Percentiles rank a stretch among this genome's conserved stretches.
Evolutionary conservation across 2,797 vertebrate species (phyloP).

Genomic region (Malacoraja senta): DNA sequence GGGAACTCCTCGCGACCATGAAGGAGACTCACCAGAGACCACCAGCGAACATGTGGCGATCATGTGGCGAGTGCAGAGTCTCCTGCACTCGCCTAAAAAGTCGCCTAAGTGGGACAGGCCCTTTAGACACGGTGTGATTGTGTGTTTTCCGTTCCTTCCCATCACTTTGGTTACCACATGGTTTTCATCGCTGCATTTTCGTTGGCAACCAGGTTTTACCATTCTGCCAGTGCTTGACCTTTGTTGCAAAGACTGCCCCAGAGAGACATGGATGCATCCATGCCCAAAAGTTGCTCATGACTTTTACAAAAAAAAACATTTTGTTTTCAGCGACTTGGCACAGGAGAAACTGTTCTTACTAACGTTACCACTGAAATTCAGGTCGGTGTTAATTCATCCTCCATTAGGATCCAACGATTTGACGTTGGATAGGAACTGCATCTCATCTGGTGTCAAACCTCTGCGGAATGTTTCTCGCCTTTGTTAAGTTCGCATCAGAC

Average conservation of each 20-base stretch:
- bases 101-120: too few species aligned
- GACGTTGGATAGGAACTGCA: neutral
- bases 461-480: neutral
- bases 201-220: neutral
- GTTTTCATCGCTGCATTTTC: neutral
- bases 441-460: neutral
- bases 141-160: neutral
- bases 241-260: neutral
- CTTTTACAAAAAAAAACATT: neutral
- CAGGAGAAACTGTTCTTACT: neutral
- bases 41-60: too few species aligned
- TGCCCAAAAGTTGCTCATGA: neutral
- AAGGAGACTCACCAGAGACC: too few species aligned
- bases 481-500: neutral
- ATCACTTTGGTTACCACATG: neutral
- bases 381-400: neutral
- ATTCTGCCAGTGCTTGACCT: neutral
- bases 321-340: neutral
- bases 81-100: too few species aligned
- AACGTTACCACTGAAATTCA: neutral
- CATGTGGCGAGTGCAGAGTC: too few species aligned
- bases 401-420: neutral
- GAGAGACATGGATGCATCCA: neutral
- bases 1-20: too few species aligned
- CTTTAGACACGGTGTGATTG: too few species aligned